phyloP scores from a whole-genome alignment of 2,113 vertebrate genomes.

The Gymnocephalus cernua region DNA sequence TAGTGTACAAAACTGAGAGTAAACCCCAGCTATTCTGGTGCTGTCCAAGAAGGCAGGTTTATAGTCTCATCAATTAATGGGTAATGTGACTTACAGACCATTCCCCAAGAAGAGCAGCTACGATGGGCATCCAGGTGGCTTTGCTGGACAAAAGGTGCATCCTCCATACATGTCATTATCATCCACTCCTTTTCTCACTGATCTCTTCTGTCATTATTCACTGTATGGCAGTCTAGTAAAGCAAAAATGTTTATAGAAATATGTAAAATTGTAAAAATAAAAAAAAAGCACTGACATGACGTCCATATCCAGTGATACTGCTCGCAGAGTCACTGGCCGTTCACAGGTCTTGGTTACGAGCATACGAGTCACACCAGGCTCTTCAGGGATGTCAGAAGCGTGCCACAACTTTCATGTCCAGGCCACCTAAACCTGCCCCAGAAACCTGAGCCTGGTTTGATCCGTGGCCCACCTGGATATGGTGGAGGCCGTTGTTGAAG shows the following conservation, averaged over 20 bases:
- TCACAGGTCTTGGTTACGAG: conserved; percentile 2
- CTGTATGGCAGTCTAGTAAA: conserved; percentile 38
- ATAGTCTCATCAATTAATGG: not conserved
- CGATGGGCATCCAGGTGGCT: not conserved
- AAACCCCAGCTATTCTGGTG: not conserved
- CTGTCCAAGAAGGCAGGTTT: conserved; percentile 30
- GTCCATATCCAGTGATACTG: conserved; percentile 4
- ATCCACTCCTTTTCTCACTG: not conserved
- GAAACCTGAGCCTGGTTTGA: conserved; percentile 59
- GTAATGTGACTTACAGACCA: not conserved
- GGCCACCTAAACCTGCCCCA: conserved; percentile 44
- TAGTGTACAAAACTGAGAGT: not conserved
- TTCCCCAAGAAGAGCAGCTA: not conserved
- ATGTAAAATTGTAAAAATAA: conserved; percentile 32
- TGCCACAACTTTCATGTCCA: conserved; percentile 73
- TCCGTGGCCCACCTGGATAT: conserved; percentile 82
- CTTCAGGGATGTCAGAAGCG: conserved; percentile 66
- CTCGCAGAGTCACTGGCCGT: not conserved
- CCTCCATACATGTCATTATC: not conserved
- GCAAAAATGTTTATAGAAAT: conserved; percentile 39
- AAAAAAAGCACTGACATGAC: not conserved
- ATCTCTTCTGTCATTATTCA: conserved; percentile 12
- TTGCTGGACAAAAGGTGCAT: conserved; percentile 14
- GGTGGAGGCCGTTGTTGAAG: conserved; percentile 87
- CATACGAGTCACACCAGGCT: conserved; percentile 6